Percentiles rank a stretch among this genome's conserved stretches.
These are phyloP conservation scores for Neomicropteryx cornuta DNA, from an alignment of 1,140 invertebrate species.

Conservation along the genomic window DNA sequence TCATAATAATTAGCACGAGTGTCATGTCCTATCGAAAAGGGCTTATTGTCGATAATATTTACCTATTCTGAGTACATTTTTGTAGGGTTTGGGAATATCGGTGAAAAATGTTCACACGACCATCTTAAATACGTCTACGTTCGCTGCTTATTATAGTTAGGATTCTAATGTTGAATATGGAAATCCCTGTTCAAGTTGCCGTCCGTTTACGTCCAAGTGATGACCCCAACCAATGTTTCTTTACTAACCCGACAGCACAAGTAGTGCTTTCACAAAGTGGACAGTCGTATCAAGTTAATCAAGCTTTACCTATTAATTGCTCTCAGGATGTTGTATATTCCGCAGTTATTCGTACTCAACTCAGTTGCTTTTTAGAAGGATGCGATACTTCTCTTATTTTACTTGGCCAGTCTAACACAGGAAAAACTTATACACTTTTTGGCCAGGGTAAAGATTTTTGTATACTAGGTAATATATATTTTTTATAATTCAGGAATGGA, in stretches of 20 bases:
- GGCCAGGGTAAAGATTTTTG: conserved; percentile 42
- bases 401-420: conserved; percentile 65
- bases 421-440: conserved; percentile 69
- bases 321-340: conserved; percentile 34
- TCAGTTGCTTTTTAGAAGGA: conserved; percentile 53
- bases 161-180: too few species aligned
- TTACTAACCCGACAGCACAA: conserved; percentile 40
- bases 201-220: conserved; percentile 38
- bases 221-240: conserved; percentile 39
- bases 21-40: too few species aligned
- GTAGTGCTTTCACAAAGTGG: conserved; percentile 42
- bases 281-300: conserved; percentile 45
- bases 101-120: too few species aligned
- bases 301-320: conserved; percentile 45
- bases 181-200: conserved; percentile 48
- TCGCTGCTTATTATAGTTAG: too few species aligned
- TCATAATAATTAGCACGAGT: too few species aligned
- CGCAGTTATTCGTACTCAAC: conserved; percentile 37
- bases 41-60: too few species aligned
- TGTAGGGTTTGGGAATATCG: too few species aligned
- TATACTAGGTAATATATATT: too few species aligned
- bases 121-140: too few species aligned
- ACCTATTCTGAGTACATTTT: too few species aligned
- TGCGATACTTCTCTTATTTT: conserved; percentile 65
- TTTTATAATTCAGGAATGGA: too few species aligned